A percentile compares a stretch with the other conserved stretches of the same genome.
Evolutionary conservation across 1,140 invertebrate species (phyloP).

Genomic region (Drosophila sproati): DNA sequence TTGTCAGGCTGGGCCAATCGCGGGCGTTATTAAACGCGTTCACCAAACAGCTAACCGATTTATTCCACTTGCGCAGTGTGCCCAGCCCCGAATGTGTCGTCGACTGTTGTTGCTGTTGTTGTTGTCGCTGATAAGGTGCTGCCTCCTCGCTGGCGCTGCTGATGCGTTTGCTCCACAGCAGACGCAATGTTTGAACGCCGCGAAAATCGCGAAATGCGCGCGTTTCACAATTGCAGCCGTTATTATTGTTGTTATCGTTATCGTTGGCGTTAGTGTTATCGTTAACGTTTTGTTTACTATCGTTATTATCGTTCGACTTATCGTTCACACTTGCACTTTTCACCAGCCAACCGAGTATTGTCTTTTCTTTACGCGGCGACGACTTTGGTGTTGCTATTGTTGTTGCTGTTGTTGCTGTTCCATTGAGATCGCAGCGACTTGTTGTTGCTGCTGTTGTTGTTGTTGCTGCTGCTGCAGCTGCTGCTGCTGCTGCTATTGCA

Average conservation of each 20-base stretch:
- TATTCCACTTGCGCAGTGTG: slow-evolving; percentile 73
- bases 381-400: slow-evolving; percentile 7
- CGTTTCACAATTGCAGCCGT: slow-evolving; percentile 61
- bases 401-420: slow-evolving; percentile 11
- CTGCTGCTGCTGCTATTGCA: slow-evolving; percentile 17
- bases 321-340: slow-evolving; percentile 54
- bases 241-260: slow-evolving; percentile 23
- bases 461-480: background rate
- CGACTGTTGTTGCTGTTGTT: slow-evolving; percentile 13
- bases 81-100: slow-evolving; percentile 43
- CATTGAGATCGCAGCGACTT: slow-evolving; percentile 42
- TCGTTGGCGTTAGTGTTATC: slow-evolving; percentile 25
- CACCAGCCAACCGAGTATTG: slow-evolving; percentile 73
- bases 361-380: slow-evolving; percentile 73
- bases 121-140: slow-evolving; percentile 12
- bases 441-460: too few species aligned
- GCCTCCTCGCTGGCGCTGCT: slow-evolving; percentile 69
- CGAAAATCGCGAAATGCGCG: slow-evolving; percentile 77
- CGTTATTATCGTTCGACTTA: slow-evolving; percentile 29
- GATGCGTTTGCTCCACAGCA: slow-evolving; percentile 82
- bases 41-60: slow-evolving; percentile 77
- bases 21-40: slow-evolving; percentile 70
- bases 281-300: slow-evolving; percentile 15
- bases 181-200: slow-evolving; percentile 74
- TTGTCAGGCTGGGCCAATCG: slow-evolving; percentile 56